These are phyloP conservation scores for Macaca nemestrina DNA, from an alignment of 2,113 vertebrate species.

Conservation along the genomic window DNA sequence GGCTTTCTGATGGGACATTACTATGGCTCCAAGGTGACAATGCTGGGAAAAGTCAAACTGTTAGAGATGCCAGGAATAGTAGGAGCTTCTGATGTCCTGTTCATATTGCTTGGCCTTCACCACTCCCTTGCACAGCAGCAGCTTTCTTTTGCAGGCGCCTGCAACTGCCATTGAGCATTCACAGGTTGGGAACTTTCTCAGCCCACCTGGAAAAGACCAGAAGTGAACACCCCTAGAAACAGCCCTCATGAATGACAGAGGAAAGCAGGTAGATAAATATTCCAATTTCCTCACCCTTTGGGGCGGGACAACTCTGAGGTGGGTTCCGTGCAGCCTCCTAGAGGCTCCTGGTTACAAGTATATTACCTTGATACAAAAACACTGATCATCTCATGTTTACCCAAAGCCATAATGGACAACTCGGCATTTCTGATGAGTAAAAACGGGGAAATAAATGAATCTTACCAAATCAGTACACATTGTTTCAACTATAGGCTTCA, in stretches of 20 bases:
- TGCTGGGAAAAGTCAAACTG: neutral
- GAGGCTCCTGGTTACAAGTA: neutral
- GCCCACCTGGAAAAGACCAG: neutral
- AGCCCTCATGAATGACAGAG: neutral
- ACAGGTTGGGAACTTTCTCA: neutral
- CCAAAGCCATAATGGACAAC: neutral
- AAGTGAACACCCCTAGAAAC: neutral
- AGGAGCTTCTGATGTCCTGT: neutral
- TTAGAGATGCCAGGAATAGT: neutral
- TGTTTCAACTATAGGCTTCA: neutral
- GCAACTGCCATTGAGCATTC: neutral
- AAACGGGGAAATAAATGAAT: neutral
- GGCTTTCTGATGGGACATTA: neutral
- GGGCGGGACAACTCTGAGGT: neutral
- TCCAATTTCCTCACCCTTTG: neutral
- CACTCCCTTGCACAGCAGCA: neutral
- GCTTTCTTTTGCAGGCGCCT: neutral
- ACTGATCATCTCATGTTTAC: neutral
- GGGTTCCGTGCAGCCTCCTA: neutral
- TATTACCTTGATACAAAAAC: neutral
- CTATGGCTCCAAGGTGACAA: neutral
- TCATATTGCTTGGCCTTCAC: neutral
- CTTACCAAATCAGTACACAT: neutral
- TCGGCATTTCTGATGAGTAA: neutral
- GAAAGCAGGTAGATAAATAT: neutral